These are phyloP conservation scores for Platorchestia sp. DNA, from an alignment of 1,140 invertebrate genomes.

Conservation along the genomic window DNA sequence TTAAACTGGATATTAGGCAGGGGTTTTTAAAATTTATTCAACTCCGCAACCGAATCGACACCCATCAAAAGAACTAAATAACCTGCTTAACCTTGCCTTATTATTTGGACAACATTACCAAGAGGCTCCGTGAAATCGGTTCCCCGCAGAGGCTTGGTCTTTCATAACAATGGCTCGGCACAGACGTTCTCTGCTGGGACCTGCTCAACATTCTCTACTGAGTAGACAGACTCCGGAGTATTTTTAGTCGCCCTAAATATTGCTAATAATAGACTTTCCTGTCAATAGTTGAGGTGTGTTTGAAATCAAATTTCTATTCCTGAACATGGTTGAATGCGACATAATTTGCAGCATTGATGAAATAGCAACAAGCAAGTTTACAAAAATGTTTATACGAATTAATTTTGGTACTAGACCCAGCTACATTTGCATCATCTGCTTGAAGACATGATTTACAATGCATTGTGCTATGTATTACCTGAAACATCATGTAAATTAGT, in stretches of 20 bases:
- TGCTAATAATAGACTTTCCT: not conserved
- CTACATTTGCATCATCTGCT: too few species aligned
- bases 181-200: not conserved
- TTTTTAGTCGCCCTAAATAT: not conserved
- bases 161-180: not conserved
- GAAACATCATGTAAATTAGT: too few species aligned
- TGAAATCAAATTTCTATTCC: not conserved
- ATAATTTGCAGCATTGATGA: not conserved
- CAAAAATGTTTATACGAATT: not conserved
- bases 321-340: not conserved
- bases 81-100: not conserved
- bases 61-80: not conserved
- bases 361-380: not conserved
- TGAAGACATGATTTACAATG: too few species aligned
- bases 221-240: not conserved
- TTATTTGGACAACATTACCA: not conserved
- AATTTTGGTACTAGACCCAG: too few species aligned
- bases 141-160: not conserved
- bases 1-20: too few species aligned
- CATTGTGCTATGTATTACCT: too few species aligned
- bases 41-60: not conserved
- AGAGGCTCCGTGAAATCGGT: not conserved
- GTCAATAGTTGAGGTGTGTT: not conserved
- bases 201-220: not conserved
- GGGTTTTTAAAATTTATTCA: not conserved